Conservation (phyloP, 2,888 invertebrate species). For the Steinernema scapterisci region DNA sequence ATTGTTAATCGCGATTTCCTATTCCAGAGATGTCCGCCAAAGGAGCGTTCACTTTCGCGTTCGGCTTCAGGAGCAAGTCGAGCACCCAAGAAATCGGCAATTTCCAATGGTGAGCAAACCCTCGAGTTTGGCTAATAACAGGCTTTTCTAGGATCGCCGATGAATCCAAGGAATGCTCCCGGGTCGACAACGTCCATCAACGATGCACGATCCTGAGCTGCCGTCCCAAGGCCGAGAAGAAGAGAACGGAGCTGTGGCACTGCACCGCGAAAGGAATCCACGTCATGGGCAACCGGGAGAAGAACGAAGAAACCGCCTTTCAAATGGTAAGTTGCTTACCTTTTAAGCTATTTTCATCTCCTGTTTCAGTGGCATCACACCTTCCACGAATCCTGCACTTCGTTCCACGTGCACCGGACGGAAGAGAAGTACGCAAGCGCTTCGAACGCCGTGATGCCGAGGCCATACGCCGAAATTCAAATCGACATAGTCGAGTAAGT, state of each 20-base stretch:
- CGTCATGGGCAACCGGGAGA: background rate
- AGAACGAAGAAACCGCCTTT: background rate
- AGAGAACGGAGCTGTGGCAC: background rate
- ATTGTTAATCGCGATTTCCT: no score
- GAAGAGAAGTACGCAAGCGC: background rate
- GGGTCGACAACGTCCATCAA: no score
- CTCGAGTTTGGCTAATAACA: no score
- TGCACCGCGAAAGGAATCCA: background rate
- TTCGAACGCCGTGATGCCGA: background rate
- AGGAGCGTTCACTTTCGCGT: no score
- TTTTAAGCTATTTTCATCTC: background rate
- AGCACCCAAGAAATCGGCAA: no score
- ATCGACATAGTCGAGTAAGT: background rate
- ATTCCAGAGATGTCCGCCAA: no score
- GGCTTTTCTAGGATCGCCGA: no score
- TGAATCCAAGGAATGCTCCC: no score
- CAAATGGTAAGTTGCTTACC: no score
- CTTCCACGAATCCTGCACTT: background rate
- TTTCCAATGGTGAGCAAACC: no score
- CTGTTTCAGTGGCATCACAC: background rate
- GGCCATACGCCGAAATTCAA: background rate
- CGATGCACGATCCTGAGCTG: no score
- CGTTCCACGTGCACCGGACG: background rate
- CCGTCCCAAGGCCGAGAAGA: background rate
- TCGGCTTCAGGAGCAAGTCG: no score